These are phyloP conservation scores for Epizoanthus illoricatus DNA, from an alignment of 92 coral and sea anemone genomes.

Conservation along the genomic window DNA sequence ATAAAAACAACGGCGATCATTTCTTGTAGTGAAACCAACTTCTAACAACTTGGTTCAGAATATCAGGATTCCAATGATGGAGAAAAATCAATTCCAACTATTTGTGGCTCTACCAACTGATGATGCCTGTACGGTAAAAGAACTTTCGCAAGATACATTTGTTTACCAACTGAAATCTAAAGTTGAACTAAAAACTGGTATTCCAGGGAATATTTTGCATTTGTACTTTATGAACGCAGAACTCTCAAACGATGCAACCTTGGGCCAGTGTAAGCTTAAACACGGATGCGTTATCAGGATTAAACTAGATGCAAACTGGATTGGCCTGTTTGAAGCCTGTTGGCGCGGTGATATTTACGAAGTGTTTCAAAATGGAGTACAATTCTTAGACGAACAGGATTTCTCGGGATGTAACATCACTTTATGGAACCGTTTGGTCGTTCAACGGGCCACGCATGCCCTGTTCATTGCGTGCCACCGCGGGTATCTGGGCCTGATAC, in stretches of 20 bases:
- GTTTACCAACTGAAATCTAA: slow-evolving; percentile 86
- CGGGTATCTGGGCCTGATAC: slow-evolving; percentile 86
- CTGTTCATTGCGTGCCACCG: slow-evolving; percentile 91
- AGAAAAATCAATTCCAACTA: slow-evolving; percentile 50
- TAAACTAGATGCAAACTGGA: slow-evolving; percentile 75
- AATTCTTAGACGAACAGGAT: slow-evolving; percentile 59
- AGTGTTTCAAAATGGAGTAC: slow-evolving; percentile 96
- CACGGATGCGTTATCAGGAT: slow-evolving; percentile 86
- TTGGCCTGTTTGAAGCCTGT: slow-evolving; percentile 83
- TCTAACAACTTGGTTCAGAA: no score
- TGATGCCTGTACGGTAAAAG: slow-evolving; percentile 78
- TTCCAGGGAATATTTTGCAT: slow-evolving; percentile 86
- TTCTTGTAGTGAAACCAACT: not conserved
- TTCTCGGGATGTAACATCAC: slow-evolving; percentile 68
- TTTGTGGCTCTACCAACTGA: slow-evolving; percentile 84
- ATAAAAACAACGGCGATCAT: not conserved
- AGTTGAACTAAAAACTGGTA: slow-evolving; percentile 83
- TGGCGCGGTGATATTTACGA: slow-evolving; percentile 90
- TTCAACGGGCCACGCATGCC: slow-evolving; percentile 86
- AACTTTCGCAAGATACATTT: slow-evolving; percentile 50
- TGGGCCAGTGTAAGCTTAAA: slow-evolving; percentile 69
- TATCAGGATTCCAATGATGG: not conserved
- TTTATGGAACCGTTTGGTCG: slow-evolving; percentile 89
- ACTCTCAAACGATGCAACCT: slow-evolving; percentile 56
- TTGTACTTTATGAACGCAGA: slow-evolving; percentile 88